Evolutionary conservation across 2,113 vertebrate species (phyloP).

Genomic region (Melanocharis versteri): DNA sequence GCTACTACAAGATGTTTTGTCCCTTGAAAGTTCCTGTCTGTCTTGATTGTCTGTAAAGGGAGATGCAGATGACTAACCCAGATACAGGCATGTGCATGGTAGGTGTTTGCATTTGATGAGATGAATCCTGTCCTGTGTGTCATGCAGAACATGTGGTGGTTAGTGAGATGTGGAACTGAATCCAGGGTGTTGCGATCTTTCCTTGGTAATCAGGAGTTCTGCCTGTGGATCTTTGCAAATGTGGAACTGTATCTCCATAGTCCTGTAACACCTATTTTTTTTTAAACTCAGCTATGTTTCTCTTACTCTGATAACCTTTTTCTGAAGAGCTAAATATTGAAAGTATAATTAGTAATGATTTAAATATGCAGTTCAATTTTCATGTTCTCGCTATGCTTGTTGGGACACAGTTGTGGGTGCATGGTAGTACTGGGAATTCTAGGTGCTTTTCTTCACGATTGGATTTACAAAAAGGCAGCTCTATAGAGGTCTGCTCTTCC

Average conservation of each 20-base stretch:
- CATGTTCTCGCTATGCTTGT: not conserved
- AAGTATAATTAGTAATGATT: not conserved
- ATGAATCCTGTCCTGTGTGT: not conserved
- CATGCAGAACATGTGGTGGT: not conserved
- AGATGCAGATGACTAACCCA: not conserved
- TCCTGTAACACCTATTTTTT: not conserved
- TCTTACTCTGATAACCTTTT: not conserved
- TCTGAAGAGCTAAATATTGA: not conserved
- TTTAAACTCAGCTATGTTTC: not conserved
- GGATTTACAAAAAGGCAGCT: not conserved
- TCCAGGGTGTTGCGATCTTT: not conserved
- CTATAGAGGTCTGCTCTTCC: not conserved
- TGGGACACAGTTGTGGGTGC: not conserved
- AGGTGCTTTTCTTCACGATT: accelerated
- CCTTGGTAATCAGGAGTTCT: not conserved
- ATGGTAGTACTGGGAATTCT: not conserved
- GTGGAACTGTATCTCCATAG: not conserved
- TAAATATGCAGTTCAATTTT: not conserved
- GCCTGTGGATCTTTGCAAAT: not conserved
- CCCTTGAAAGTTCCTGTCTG: not conserved
- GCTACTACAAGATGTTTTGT: not conserved
- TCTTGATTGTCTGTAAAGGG: not conserved
- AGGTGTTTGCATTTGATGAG: not conserved
- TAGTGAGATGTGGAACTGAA: not conserved
- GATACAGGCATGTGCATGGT: not conserved